Conservation (phyloP, 2,888 invertebrate genomes). For the Hirtodrosophila confusa region DNA sequence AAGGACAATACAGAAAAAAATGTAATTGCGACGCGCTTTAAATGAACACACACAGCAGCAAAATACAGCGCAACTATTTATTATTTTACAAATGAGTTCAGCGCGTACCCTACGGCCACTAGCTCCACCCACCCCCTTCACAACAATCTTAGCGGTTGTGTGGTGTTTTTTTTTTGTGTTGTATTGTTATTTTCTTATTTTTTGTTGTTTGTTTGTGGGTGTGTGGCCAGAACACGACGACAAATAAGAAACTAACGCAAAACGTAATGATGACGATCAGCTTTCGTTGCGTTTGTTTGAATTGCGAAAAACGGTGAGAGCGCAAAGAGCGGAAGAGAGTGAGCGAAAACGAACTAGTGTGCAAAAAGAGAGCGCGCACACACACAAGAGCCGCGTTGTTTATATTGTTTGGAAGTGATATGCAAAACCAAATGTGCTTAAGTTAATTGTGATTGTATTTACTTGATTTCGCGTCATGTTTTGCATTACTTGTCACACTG, state of each 20-base stretch:
- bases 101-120: slow-evolving; percentile 2
- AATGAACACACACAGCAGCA: slow-evolving; percentile 31
- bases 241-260: slow-evolving; percentile 38
- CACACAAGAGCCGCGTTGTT: not conserved
- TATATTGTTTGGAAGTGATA: slow-evolving; percentile 28
- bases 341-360: slow-evolving; percentile 1
- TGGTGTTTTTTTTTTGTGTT: not conserved
- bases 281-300: slow-evolving; percentile 50
- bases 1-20: slow-evolving; percentile 46
- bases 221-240: slow-evolving; percentile 24
- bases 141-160: slow-evolving; percentile 1
- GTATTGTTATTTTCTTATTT: slow-evolving; percentile 13
- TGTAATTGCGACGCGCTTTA: slow-evolving; percentile 38
- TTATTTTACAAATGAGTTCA: slow-evolving; percentile 29
- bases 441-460: slow-evolving; percentile 10
- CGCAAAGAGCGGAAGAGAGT: slow-evolving; percentile 9
- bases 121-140: slow-evolving; percentile 19
- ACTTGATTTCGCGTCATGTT: slow-evolving; percentile 3
- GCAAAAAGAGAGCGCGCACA: not conserved
- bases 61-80: slow-evolving; percentile 33
- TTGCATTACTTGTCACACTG: slow-evolving; percentile 16
- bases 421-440: slow-evolving; percentile 27
- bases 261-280: slow-evolving; percentile 60
- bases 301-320: slow-evolving; percentile 36
- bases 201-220: slow-evolving; percentile 24